Conservation (phyloP, 2,888 invertebrate genomes). For the Prenolepis imparis region DNA sequence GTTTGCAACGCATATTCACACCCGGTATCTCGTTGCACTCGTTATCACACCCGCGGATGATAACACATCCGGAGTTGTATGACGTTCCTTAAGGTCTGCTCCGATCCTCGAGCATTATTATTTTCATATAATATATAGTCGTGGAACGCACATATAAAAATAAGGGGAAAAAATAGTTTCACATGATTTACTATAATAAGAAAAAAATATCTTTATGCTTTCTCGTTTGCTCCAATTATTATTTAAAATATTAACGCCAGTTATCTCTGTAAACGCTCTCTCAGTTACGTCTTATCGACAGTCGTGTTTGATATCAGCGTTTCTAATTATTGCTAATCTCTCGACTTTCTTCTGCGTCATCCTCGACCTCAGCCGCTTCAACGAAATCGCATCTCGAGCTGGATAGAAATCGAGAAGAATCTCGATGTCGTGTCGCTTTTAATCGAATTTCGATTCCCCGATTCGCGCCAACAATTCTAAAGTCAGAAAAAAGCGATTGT, state of each 20-base stretch:
- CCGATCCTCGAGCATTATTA: not conserved
- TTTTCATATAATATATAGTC: not conserved
- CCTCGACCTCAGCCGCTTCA: conserved; percentile 55
- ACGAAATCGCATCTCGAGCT: conserved; percentile 68
- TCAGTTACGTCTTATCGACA: conserved; percentile 4
- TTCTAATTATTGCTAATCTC: not conserved
- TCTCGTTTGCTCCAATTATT: not conserved
- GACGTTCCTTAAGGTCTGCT: conserved; percentile 54
- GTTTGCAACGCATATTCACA: conserved; percentile 27
- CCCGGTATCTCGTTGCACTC: conserved; percentile 67
- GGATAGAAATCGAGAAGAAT: too few species aligned
- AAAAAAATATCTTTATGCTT: not conserved
- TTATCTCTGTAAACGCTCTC: not conserved
- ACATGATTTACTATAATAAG: too few species aligned
- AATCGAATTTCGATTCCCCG: conserved; percentile 74
- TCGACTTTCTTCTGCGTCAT: conserved; percentile 57
- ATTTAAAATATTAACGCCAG: not conserved
- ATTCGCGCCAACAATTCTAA: conserved; percentile 78
- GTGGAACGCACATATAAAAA: not conserved
- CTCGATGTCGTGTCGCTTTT: conserved; percentile 54
- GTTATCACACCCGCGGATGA: conserved; percentile 69
- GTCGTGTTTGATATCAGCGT: not conserved
- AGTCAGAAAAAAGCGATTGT: conserved; percentile 81
- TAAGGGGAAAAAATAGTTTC: not conserved
- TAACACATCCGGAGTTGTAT: conserved; percentile 75